phyloP scores from a whole-genome alignment of 2,888 invertebrate species.

The Crepidodera aurea region DNA sequence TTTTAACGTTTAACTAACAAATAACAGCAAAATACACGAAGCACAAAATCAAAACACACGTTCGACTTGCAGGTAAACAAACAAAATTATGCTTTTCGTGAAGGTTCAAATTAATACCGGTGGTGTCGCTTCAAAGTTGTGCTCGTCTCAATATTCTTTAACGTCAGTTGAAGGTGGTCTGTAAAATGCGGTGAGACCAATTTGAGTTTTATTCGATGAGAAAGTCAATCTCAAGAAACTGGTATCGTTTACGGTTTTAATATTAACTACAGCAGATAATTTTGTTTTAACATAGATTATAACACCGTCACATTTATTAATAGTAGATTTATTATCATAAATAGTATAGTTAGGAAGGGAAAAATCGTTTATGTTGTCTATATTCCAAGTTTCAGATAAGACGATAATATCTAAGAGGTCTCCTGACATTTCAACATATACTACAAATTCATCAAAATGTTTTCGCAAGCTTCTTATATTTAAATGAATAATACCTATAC shows the following conservation, averaged over 20 bases:
- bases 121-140: too few species aligned
- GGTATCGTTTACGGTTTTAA: neutral
- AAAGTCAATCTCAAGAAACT: neutral
- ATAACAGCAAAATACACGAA: too few species aligned
- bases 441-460: slow-evolving; percentile 1
- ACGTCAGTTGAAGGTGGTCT: neutral
- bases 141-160: neutral
- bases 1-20: too few species aligned
- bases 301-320: slow-evolving; percentile 2
- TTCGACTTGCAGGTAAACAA: too few species aligned
- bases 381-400: slow-evolving; percentile 7
- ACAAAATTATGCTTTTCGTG: too few species aligned
- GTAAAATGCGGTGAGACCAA: neutral
- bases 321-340: neutral
- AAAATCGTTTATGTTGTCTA: neutral
- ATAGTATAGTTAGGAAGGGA: neutral
- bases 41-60: too few species aligned
- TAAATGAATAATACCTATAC: slow-evolving; percentile 9
- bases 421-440: slow-evolving; percentile 1
- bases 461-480: slow-evolving; percentile 1
- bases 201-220: neutral
- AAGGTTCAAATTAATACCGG: too few species aligned
- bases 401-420: neutral
- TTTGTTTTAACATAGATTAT: slow-evolving; percentile 6
- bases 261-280: neutral